Base-by-base conservation (phyloP, 1,140 invertebrate species). In the Gonatopus flavifemur region DNA sequence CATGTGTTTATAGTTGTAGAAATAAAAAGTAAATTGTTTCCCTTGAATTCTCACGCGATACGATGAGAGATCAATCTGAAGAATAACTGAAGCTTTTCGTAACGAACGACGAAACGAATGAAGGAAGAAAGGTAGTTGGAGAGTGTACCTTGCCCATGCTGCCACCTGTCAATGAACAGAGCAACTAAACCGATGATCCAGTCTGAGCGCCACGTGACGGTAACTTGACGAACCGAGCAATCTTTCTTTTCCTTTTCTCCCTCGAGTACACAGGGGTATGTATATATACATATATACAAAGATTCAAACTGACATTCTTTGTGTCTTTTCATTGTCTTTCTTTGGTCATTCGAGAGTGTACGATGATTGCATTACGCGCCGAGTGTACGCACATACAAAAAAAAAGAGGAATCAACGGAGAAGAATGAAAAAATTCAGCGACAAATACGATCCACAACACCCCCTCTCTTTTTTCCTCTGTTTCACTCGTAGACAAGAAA, bases 101-200 rank as follows among this genome's bases (percentile, higher is more conserved):
- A n/a, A n/a, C n/a, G n/a, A n/a, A n/a, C n/a, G n/a, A n/a, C n/a
- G n/a, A 28, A 41, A 21, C 40, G 30, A 25, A 51, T 24, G 15
- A 35, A 21, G 12, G n/a, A 22, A 40, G 9, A 31, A 24, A 37
- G 18, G 28, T 12, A 25, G 7, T 24, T 36, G 21, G 15, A 10
- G 18, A 41, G 19, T 22, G 35, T 39, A 60, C 70, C 76, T 67
- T 76, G 60, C 64, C 51, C 53, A 70, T 78, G 74, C 72, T 76
- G 76, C 71, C 62, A 71, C 62, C 76, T 76, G 50, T 41, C 59
- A 72, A 57, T 32, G 19, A 18, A n/a, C 28, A n/a, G 28, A 32
- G 37, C 15, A 35, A 67, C 64, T 44, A 35, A 19, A 2, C 21
- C 15, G 15, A 24, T 46, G 38, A 42, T 30, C 46, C 55, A 45